Evolutionary conservation across 2,797 vertebrate genomes (phyloP), one percentile per base, ranked within the genome.

Genomic region (Poeciliopsis paucimaculata): DNA sequence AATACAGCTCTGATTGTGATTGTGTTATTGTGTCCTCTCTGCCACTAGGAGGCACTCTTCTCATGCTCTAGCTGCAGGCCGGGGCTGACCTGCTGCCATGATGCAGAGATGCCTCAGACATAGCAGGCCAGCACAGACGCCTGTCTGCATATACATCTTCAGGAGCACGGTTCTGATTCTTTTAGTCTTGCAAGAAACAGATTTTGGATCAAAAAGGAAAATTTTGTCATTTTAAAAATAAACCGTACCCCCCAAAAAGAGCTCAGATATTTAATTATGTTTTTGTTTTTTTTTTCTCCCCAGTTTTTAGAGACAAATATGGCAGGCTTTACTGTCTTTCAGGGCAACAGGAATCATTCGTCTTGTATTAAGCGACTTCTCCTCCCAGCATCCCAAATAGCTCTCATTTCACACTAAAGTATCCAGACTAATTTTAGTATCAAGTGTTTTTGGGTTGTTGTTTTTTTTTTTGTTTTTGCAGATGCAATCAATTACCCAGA

Each of bases 21-120:
- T 86, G 83, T 90, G 89, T 73, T 31, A 5, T 26, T 53, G 66
- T 62, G 71, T 53, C 0, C 5, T 16, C 68, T 66, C 49, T 0
- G 66, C 94, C 96, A 95, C 93, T 91, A 94, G 95, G 94, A 93
- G 96, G 95, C 95, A 94, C 93, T 96, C 94, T 96, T 95, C 93
- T 93, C 96, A 90, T 96, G 88, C 92, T 90, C 72, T 87, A 94
- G 64, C 84, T 41, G 82, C 88, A 46, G 77, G 79, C 2, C 31
- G 8, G 68, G 79, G 86, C 76, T 47, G 86, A 83, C 79, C 28
- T 51, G 76, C 88, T 76, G 82, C 45, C 70, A 84, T 78, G 84
- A 87, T 87, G 91, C 85, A 82, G 84, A 81, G 88, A 82, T 43
- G 72, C 76, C 83, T 86, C 85, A 91, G 86, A 93, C 87, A 90